These are phyloP conservation scores for Malachius bipustulatus DNA, from an alignment of 2,888 invertebrate genomes.

Conservation along the genomic window DNA sequence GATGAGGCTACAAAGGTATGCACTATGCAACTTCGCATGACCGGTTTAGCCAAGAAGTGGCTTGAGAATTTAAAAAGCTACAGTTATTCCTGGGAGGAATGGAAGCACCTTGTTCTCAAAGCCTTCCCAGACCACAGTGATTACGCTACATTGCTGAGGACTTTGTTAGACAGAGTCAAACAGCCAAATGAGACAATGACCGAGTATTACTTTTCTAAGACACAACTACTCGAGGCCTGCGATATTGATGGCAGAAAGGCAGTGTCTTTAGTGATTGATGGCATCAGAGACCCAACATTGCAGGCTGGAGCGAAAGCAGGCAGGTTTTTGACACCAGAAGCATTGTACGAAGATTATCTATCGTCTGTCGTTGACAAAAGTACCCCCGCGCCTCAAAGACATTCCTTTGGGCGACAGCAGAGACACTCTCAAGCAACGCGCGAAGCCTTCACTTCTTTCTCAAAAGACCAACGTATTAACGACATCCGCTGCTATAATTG, in stretches of 20 bases:
- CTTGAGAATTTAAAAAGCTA: constrained; percentile 5
- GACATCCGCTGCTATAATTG: neutral
- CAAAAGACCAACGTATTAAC: neutral
- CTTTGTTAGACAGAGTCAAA: constrained; percentile 13
- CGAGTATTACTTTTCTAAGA: neutral
- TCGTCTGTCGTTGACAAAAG: neutral
- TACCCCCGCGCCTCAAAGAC: neutral
- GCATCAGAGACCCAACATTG: neutral
- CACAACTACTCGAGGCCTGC: neutral
- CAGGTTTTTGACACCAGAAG: neutral
- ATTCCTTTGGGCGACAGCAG: neutral
- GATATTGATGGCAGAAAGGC: neutral
- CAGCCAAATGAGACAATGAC: constrained; percentile 11
- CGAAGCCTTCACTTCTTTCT: neutral
- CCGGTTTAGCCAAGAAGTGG: neutral
- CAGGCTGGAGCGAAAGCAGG: neutral
- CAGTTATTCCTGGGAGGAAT: constrained; percentile 16
- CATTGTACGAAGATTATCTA: neutral
- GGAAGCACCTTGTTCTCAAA: constrained; percentile 14
- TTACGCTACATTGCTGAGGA: constrained; percentile 13
- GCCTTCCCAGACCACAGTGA: constrained; percentile 16
- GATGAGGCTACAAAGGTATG: neutral
- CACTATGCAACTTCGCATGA: neutral
- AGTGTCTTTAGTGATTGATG: neutral
- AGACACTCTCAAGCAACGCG: neutral